Evolutionary conservation across 2,113 vertebrate genomes (phyloP), one percentile per base, ranked within the genome.

Genomic region (Quiscalus mexicanus): DNA sequence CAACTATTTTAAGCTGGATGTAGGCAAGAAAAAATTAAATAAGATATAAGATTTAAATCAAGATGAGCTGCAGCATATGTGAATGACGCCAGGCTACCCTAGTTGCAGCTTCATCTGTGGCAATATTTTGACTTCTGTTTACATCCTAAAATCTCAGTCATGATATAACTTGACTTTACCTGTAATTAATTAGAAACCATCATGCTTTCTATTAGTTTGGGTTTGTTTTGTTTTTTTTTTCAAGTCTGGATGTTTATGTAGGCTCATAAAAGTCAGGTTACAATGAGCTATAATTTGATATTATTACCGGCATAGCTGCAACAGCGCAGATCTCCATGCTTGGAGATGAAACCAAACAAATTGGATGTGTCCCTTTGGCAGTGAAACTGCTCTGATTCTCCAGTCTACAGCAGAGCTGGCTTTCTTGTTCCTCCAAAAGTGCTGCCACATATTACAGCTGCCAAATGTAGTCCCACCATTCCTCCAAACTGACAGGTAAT

Each of bases 391-490:
- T 87, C 35, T 42, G 28, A 22, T 53, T 65, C 56, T 55, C 56
- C 19, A 76, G 17, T 44, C 47, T 71, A 2, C 15, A n/a, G 13
- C 2, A 45, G 76, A 89, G 28, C 22, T 78, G 52, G 2, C 16
- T 84, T 74, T 74, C 53, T 45, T 52, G 8, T 20, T 63, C 28
- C 15, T 79, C 12, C 31, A 3, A 60, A 79, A 27, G 20, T 41
- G 31, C 35, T 63, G 39, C 42, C 18, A 10, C 12, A 21, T 33
- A 4, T 59, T 25, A 10, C 10, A 25, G 15, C 55, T 10, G 2
- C 55, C 41, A 33, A 24, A 15, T 0, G 0, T 8, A 41, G 21
- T 41, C 35, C 12, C 15, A 35, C 6, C 18, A 2, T 67, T 84
- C 19, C 19, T 82, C 12, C 44, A 50, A 5, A 39, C n/a, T 16